Percentiles rank a stretch among this genome's conserved stretches.
phyloP scores from a whole-genome alignment of 2,888 invertebrate species.

The Callimorpha dominula region DNA sequence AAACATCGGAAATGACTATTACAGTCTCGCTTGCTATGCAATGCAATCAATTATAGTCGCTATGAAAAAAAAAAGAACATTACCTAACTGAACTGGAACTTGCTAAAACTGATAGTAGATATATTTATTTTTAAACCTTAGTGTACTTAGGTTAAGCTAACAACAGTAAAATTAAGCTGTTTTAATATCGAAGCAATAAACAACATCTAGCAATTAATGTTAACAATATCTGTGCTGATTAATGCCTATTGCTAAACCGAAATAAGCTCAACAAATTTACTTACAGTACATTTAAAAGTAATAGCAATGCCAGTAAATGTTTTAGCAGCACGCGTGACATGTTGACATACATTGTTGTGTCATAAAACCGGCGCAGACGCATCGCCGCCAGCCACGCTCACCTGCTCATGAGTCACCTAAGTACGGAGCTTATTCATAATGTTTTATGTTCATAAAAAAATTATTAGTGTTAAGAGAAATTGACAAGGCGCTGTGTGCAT shows the following conservation, averaged over 20 bases:
- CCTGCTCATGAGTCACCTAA: conserved; percentile 58
- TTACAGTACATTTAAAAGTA: not conserved
- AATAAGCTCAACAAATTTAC: too few species aligned
- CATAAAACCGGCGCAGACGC: conserved; percentile 52
- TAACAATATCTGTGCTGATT: not conserved
- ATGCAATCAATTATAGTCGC: not conserved
- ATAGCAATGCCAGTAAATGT: not conserved
- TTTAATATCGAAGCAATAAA: not conserved
- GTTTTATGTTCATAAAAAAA: conserved; percentile 5
- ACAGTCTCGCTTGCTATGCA: not conserved
- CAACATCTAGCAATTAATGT: not conserved
- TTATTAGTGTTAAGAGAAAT: not conserved
- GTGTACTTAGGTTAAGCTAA: too few species aligned
- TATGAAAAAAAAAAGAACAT: not conserved
- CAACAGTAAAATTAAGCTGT: not conserved
- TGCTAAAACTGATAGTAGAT: too few species aligned
- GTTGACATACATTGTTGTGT: conserved; percentile 32
- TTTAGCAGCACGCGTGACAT: not conserved
- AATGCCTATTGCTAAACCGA: too few species aligned
- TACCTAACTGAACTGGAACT: not conserved
- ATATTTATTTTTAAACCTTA: too few species aligned
- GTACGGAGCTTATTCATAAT: conserved; percentile 25
- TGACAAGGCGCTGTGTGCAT: not conserved
- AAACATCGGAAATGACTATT: not conserved
- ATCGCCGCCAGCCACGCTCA: conserved; percentile 51